Base-by-base conservation (phyloP, 2,888 invertebrate species). In the Diaperis boleti region DNA sequence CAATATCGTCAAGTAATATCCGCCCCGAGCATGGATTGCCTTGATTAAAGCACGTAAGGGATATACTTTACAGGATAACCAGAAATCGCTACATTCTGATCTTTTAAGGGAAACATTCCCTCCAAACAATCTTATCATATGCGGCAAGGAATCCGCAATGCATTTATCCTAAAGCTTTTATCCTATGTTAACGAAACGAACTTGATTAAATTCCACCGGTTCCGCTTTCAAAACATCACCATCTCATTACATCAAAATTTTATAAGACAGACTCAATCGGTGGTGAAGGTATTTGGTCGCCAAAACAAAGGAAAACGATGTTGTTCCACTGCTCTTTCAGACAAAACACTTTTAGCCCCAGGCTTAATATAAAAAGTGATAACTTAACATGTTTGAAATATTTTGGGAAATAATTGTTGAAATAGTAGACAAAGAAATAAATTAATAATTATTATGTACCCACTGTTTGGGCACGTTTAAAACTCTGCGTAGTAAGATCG, bases 31-130 rank as follows among this genome's bases (percentile, higher is more conserved):
- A 70, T 54, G 69, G 72, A 70, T 71, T 73, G 70, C 59, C 72
- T 75, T 78, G 77, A 78, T 78, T 78, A 78, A 78, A 76, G 76
- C 77, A 78, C 78, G 78, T 78, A 76, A 74, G 65, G 73, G 75
- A 73, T 75, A 74, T 77, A 77, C 73, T 74, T 77, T 76, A 74
- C 71, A 49, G 64, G 64, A 72, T 67, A 70, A 65, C 70, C 67
- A 66, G 59, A 69, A 67, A 72, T 70, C 72, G 71, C 70, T 68
- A 69, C 67, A 66, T 67, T 67, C 64, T 69, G 72, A 72, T 72
- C 73, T 72, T 69, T 59, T 63, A 57, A 50, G 60, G 65, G n/a
- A 26, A 26, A 26, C 41, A 59, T 54, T 55, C 39, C 31, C 35
- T 8, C 33, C 14, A 20, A 61, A 20, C 55, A 54, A 54, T 54